Base-by-base conservation (phyloP, 2,888 invertebrate species). In the Drosophila pullipes region DNA sequence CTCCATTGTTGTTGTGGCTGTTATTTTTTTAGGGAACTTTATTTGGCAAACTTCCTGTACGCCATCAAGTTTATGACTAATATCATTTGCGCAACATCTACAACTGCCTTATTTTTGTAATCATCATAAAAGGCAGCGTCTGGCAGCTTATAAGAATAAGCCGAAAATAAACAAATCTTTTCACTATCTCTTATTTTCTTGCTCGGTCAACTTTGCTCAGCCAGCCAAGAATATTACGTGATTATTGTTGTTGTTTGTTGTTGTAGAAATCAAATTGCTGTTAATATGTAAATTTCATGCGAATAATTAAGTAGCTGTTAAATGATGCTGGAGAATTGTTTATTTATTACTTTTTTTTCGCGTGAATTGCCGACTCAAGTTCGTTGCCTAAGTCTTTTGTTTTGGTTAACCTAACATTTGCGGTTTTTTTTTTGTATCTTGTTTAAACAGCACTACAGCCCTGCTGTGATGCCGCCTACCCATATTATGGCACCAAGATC, bases 401-500 rank as follows among this genome's bases (percentile, higher is more conserved):
- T 89, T 82, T 78, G 58, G 62, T 76, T 69, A 60, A 47, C 64
- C 61, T 60, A 73, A 71, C 59, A 66, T 35, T 65, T 41, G 65
- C 54, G 55, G 22, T 13, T 50, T 59, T 41, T 41, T 28, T 25
- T 47, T 67, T 31, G 9, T 41, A 49, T 60, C 18, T 67, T 25
- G 55, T 11, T 39, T 39, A 25, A 49, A 52, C 68, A 92, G 91
- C 88, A 54, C 53, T 91, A 28, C 76, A 87, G 67, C 74, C 74
- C 58, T 69, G 79, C 66, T 78, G 89, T 61, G 79, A 87, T 60
- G 93, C 93, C 49, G 92, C 92, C 61, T 95, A 93, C 73, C 94
- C 94, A 81, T 97, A 97, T 94, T 95, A 95, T 92, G 97, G 97
- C 80, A 96, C 96, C 94, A 96, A 96, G 92, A 94, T 98, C 78